Evolutionary conservation across 2,888 invertebrate species (phyloP).

Genomic region (Drosophila melanosoma): DNA sequence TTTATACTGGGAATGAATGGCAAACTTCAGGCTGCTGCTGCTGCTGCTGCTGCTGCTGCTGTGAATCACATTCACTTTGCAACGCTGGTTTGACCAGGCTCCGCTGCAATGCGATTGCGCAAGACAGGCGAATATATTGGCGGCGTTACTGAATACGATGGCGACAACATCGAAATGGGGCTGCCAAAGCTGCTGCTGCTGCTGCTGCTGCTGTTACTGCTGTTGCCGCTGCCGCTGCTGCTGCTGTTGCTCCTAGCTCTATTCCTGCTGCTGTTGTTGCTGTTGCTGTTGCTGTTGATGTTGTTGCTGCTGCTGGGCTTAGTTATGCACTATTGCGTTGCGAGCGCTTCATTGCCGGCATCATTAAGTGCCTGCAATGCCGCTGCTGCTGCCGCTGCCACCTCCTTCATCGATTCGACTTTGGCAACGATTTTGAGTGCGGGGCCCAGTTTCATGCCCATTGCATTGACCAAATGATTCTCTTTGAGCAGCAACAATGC

Average conservation of each 20-base stretch:
- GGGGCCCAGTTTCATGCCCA: conserved; percentile 98
- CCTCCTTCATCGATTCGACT: conserved; percentile 90
- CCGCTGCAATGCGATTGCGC: not conserved
- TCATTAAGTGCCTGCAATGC: conserved; percentile 44
- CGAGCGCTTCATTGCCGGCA: conserved; percentile 49
- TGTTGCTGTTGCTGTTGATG: not conserved
- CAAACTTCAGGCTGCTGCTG: not conserved
- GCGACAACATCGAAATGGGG: conserved; percentile 23
- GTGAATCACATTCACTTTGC: conserved; percentile 41
- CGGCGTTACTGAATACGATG: conserved; percentile 60
- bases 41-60: not conserved
- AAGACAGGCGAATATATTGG: conserved; percentile 59
- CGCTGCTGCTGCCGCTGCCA: conserved; percentile 43
- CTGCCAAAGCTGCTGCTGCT: conserved; percentile 6
- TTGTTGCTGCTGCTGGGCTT: not conserved
- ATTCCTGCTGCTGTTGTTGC: not conserved
- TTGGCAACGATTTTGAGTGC: conserved; percentile 97
- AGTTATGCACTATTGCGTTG: conserved; percentile 53
- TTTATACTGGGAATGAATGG: not conserved
- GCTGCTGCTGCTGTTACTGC: not conserved
- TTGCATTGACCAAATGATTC: conserved; percentile 96
- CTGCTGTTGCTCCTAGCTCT: not conserved
- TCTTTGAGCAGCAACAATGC: conserved; percentile 96
- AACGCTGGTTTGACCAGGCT: conserved; percentile 21
- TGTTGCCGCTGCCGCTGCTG: not conserved